Percentiles rank a stretch among this genome's conserved stretches.
Conservation (phyloP, 2,113 vertebrate species). For the Psittacara wagleri region DNA sequence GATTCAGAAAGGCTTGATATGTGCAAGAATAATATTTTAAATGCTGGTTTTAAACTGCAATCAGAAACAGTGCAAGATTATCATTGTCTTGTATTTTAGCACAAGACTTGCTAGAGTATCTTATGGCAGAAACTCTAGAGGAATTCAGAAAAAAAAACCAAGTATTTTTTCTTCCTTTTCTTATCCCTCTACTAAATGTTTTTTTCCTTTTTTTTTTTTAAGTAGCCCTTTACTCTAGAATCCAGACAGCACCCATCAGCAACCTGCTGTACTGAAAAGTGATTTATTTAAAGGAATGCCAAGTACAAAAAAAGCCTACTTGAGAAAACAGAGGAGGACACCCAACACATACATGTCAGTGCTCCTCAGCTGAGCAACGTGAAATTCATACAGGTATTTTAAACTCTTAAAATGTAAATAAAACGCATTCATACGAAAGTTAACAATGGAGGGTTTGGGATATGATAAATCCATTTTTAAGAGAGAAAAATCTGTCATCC, state of each 20-base stretch:
- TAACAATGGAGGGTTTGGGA: rapidly evolving
- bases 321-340: not conserved
- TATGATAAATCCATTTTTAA: not conserved
- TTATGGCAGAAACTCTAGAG: not conserved
- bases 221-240: not conserved
- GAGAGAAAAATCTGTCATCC: not conserved
- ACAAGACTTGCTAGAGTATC: not conserved
- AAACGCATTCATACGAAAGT: not conserved
- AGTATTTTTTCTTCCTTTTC: not conserved
- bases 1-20: conserved; percentile 5
- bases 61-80: not conserved
- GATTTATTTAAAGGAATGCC: not conserved
- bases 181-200: not conserved
- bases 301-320: not conserved
- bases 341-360: not conserved
- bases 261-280: not conserved
- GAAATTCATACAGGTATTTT: not conserved
- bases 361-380: not conserved
- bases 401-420: not conserved
- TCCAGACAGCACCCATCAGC: not conserved
- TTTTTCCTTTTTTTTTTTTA: not conserved
- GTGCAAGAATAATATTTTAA: not conserved
- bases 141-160: not conserved
- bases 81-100: not conserved
- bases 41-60: conserved; percentile 1